A percentile compares a stretch with the other conserved stretches of the same genome.
phyloP scores from a whole-genome alignment of 2,888 invertebrate species.

The Aphidoletes aphidimyza region DNA sequence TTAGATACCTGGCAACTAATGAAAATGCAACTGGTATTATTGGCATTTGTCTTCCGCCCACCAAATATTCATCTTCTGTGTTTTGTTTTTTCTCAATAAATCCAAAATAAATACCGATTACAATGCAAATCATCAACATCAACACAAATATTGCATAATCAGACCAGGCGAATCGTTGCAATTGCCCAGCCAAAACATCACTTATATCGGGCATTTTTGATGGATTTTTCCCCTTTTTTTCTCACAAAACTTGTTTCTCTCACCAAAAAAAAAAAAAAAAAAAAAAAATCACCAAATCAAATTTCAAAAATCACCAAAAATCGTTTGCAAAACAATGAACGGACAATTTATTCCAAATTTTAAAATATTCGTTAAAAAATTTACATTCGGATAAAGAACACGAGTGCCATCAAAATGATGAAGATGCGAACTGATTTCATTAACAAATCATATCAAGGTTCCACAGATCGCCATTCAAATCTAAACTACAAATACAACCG shows the following conservation, averaged over 20 bases:
- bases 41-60: conserved; percentile 83
- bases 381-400: not conserved
- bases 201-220: conserved; percentile 27
- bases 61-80: conserved; percentile 77
- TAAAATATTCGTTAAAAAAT: not conserved
- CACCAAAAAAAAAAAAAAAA: not conserved
- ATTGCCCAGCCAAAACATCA: not conserved
- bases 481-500: not conserved
- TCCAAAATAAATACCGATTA: conserved; percentile 83
- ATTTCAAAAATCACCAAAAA: not conserved
- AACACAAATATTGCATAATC: conserved; percentile 67
- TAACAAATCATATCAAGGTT: conserved; percentile 42
- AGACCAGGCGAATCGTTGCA: conserved; percentile 65
- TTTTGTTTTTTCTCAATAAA: conserved; percentile 72
- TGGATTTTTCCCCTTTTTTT: not conserved
- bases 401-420: conserved; percentile 2
- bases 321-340: not conserved
- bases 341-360: no score
- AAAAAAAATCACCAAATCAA: not conserved
- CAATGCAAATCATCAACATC: conserved; percentile 78
- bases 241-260: not conserved
- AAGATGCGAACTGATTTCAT: conserved; percentile 40
- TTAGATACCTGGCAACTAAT: conserved; percentile 78
- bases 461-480: not conserved
- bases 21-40: conserved; percentile 83